Evolutionary conservation across 2,888 invertebrate species (phyloP).

Genomic region (Antheraea yamamai): DNA sequence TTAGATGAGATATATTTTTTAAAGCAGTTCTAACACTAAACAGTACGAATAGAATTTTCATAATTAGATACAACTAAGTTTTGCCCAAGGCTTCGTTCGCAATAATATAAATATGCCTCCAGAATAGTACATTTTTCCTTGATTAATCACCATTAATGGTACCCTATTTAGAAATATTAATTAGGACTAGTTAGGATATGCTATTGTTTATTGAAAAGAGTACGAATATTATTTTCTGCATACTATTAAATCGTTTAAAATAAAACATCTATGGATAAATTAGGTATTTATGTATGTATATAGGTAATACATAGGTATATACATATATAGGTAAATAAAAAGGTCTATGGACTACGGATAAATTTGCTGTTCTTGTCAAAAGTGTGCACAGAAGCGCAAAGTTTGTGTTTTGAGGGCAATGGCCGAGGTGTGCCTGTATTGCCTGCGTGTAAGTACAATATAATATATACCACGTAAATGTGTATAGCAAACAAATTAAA

Average conservation of each 20-base stretch:
- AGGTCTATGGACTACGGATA: constrained; percentile 23
- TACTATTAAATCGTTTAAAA: not conserved
- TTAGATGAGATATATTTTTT: not conserved
- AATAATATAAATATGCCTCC: too few species aligned
- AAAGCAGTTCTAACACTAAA: not conserved
- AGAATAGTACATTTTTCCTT: not conserved
- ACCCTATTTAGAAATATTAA: too few species aligned
- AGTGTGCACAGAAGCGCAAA: constrained; percentile 32
- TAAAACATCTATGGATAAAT: not conserved
- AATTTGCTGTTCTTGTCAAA: constrained; percentile 38
- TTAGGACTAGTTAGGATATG: too few species aligned
- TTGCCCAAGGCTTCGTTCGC: too few species aligned
- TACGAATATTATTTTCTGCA: not conserved
- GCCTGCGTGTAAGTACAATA: constrained; percentile 34
- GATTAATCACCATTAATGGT: too few species aligned
- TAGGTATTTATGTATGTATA: not conserved
- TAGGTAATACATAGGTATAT: constrained; percentile 25
- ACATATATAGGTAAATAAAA: constrained; percentile 24
- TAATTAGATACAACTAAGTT: not conserved
- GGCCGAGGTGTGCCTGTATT: constrained; percentile 41
- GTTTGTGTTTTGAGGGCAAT: constrained; percentile 41
- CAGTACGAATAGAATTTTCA: not conserved
- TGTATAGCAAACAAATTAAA: constrained; percentile 40
- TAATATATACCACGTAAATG: constrained; percentile 34
- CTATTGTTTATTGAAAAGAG: not conserved